Base-by-base conservation (phyloP, 1,140 invertebrate species). In the Drosophila sp. region DNA sequence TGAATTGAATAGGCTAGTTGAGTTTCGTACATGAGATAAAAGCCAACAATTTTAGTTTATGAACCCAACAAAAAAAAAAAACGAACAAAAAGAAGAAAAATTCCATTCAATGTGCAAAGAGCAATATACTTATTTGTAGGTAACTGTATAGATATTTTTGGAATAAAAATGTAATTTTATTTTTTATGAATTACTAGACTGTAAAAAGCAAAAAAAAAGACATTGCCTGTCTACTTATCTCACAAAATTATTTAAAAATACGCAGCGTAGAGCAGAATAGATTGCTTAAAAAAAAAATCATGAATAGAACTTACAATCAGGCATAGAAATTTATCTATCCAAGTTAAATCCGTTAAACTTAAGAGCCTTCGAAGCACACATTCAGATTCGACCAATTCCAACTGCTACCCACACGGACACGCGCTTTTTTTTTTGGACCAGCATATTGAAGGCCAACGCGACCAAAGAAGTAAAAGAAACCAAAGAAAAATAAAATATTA, bases 1-100 rank as follows among this genome's bases (percentile, higher is more conserved):
- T 35, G 44, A 58, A 58, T 35, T 58, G 29, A 58, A 35, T 58
- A 35, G 56, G 32, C 56, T 58, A 58, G 44, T 58, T 58, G 56
- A 32, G 17, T 35, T 35, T 33, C n/a, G 30, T n/a, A 30, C 29
- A 33, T 8, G 33, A 58, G 32, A 58, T 58, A 23, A 25, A 58
- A 58, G 33, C 56, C 30, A 35, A 58, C 17, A 32, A 50, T 25
- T 50, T 50, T 27, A 50, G 44, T 50, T 23, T 58, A 58, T 58
- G 32, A 58, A 58, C 56, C 17, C 35, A 58, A 58, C 23, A 25
- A 35, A 10, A 25, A 32, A 35, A 23, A 32, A 33, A 23, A 17
- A 23, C 3, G n/a, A 57, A 57, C 5, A 10, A 30, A 23, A 30
- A 33, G 3, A 33, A 33, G 2, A n/a, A 27, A 55, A 57, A 57